A percentile compares a stretch with the other conserved stretches of the same genome.
These are phyloP conservation scores for Cotesia glomerata DNA, from an alignment of 1,140 invertebrate species.

Conservation along the genomic window DNA sequence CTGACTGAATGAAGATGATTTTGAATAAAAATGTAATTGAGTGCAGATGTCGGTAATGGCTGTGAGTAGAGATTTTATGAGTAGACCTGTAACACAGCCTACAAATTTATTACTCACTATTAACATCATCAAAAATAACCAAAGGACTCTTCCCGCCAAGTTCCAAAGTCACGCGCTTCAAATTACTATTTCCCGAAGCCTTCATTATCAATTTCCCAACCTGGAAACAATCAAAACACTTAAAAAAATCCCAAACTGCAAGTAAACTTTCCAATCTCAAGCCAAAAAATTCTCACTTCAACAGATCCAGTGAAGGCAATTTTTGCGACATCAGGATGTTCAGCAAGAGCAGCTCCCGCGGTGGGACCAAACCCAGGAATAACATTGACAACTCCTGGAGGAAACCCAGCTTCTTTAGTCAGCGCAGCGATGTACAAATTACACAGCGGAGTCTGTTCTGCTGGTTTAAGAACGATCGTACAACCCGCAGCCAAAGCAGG, in stretches of 20 bases:
- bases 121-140: slow-evolving; percentile 75
- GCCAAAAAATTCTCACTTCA: slow-evolving; percentile 35
- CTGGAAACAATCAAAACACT: slow-evolving; percentile 48
- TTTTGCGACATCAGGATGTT: slow-evolving; percentile 72
- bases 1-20: no score
- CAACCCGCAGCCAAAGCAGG: slow-evolving; percentile 87
- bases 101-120: slow-evolving; percentile 34
- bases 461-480: slow-evolving; percentile 87
- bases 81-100: no score
- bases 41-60: no score
- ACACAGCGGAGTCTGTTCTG: slow-evolving; percentile 92
- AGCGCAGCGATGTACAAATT: slow-evolving; percentile 82
- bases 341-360: slow-evolving; percentile 71
- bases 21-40: no score
- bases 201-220: slow-evolving; percentile 79
- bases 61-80: no score
- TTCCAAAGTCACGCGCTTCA: slow-evolving; percentile 88
- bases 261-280: background rate
- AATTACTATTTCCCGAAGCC: slow-evolving; percentile 76
- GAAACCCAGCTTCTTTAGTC: slow-evolving; percentile 86
- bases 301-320: slow-evolving; percentile 75
- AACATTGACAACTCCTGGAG: slow-evolving; percentile 85
- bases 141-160: slow-evolving; percentile 90
- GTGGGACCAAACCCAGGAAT: slow-evolving; percentile 83
- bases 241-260: background rate